phyloP scores from a whole-genome alignment of 2,113 vertebrate species.

The Galbula dea region DNA sequence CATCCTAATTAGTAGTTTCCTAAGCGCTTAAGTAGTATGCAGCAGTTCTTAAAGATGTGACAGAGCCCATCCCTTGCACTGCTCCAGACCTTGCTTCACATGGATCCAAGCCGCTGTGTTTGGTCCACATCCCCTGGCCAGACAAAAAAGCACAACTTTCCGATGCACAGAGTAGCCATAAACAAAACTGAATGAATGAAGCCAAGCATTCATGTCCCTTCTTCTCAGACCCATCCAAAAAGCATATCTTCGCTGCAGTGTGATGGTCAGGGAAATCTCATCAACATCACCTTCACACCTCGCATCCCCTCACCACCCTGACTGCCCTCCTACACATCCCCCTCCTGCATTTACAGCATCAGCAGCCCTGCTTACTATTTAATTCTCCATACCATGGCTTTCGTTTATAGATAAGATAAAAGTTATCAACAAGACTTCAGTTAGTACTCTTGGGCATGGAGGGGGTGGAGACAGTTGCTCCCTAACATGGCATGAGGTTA shows the following conservation, averaged over 20 bases:
- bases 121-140: not conserved
- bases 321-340: not conserved
- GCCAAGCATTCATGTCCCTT: not conserved
- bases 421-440: not conserved
- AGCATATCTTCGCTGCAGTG: accelerated
- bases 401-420: not conserved
- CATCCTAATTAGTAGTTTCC: not conserved
- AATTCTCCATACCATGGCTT: not conserved
- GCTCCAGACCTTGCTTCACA: not conserved
- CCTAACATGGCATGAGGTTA: not conserved
- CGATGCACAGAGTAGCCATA: not conserved
- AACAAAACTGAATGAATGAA: not conserved
- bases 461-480: not conserved
- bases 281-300: not conserved
- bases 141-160: not conserved
- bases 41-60: not conserved
- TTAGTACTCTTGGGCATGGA: not conserved
- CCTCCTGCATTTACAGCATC: not conserved
- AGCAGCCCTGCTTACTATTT: not conserved
- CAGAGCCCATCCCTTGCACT: not conserved
- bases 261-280: not conserved
- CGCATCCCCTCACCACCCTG: accelerated
- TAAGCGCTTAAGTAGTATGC: not conserved
- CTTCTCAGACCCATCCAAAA: not conserved
- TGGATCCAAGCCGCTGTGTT: accelerated